These are phyloP conservation scores for Himantopus leucocephalus DNA, from an alignment of 2,113 vertebrate species.

Conservation along the genomic window DNA sequence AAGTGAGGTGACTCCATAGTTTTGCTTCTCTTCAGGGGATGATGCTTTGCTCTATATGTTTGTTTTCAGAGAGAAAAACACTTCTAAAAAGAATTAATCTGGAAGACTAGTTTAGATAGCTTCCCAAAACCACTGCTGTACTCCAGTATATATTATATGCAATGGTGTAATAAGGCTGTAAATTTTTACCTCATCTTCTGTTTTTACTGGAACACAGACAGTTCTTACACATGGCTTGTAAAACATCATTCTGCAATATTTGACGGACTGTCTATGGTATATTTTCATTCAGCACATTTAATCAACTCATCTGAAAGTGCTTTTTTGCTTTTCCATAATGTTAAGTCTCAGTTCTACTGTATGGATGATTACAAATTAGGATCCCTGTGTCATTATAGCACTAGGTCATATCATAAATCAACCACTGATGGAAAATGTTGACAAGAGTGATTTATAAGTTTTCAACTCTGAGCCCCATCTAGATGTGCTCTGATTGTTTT, in stretches of 20 bases:
- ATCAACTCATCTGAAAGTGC: neutral
- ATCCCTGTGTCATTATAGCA: neutral
- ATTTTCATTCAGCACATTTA: neutral
- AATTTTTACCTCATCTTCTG: neutral
- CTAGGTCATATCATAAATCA: conserved; percentile 45
- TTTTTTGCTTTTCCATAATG: neutral
- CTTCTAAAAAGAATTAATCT: neutral
- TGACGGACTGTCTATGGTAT: neutral
- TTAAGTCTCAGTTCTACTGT: neutral
- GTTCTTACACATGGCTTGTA: neutral
- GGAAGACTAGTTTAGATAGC: neutral
- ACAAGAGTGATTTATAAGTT: conserved; percentile 49
- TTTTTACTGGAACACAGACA: neutral
- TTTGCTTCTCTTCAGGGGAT: neutral
- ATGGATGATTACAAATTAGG: conserved; percentile 10
- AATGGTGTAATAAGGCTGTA: neutral
- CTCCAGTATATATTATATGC: neutral
- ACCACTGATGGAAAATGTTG: conserved; percentile 14
- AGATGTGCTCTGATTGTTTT: conserved; percentile 44
- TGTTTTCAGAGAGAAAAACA: neutral
- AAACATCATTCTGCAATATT: neutral
- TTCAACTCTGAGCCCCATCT: conserved; percentile 41
- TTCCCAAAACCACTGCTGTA: neutral
- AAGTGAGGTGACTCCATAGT: neutral
- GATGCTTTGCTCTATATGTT: neutral